Evolutionary conservation across 2,113 vertebrate species (phyloP), one percentile per base, ranked within the genome.

Genomic region (Mobula birostris): DNA sequence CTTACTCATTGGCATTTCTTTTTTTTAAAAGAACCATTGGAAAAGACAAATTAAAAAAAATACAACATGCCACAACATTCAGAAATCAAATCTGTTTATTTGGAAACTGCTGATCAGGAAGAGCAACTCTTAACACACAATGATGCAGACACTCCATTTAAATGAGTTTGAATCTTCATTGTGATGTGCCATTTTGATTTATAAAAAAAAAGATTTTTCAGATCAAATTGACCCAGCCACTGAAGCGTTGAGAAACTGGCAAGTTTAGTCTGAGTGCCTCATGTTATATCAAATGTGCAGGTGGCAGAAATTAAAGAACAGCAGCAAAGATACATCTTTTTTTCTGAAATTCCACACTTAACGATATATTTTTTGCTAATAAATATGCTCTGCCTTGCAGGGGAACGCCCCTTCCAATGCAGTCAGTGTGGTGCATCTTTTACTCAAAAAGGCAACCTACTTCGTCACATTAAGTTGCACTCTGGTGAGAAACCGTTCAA

Each of bases 161-260:
- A 99, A 99, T 99, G 98, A 99, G 98, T 97, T 97, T 98, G 98
- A 98, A 99, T 99, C 99, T 99, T 98, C 99, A 99, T 99, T 98
- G 98, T 99, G 98, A 99, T 99, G 98, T 97, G 98, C 97, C 97
- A 97, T 98, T 98, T 98, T 99, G 98, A 99, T 99, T 99, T 97
- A 98, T 98, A 98, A 98, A 99, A 99, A 99, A 99, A 99, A 98
- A 99, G 98, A 99, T 99, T 99, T 93, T 99, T 99, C 98, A 99
- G 98, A 99, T 99, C 98, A 99, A 99, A 99, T 99, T 99, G 98
- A 99, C 99, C 98, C 97, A 98, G 97, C 97, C 99, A 99, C 97
- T 98, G 99, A 99, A 98, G 99, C 99, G 97, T 99, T 98, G 98
- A 99, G 97, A 97, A 98, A 97, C 98, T 99, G 98, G 98, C 98